phyloP scores from a whole-genome alignment of 2,797 vertebrate species.

The Phrynocephalus vlangalii region DNA sequence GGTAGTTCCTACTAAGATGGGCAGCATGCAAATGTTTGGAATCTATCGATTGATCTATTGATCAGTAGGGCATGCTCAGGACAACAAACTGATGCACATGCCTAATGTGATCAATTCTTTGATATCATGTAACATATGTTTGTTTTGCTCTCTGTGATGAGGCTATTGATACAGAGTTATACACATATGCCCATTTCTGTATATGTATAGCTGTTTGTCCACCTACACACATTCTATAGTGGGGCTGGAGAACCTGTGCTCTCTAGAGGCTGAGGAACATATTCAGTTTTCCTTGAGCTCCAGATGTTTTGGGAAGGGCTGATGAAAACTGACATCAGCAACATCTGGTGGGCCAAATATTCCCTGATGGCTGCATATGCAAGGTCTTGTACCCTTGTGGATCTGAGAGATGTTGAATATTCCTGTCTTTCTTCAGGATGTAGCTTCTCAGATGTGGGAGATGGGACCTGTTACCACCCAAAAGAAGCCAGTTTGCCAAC shows the following conservation, averaged over 20 bases:
- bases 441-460: not conserved
- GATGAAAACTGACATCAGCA: not conserved
- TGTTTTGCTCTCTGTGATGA: no score
- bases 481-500: constrained; percentile 16
- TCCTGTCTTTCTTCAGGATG: not conserved
- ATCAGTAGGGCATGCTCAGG: no score
- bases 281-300: not conserved
- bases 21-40: no score
- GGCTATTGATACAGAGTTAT: no score
- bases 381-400: not conserved
- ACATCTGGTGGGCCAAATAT: not conserved
- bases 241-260: not conserved
- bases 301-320: not conserved
- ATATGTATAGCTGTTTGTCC: no score
- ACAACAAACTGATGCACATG: no score
- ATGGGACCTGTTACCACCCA: not conserved
- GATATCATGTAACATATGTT: no score
- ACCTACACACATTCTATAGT: not conserved
- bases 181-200: no score
- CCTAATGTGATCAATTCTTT: no score
- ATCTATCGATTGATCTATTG: no score
- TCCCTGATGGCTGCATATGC: not conserved
- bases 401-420: not conserved
- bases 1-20: no score
- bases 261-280: not conserved